Evolutionary conservation across 2,888 invertebrate genomes (phyloP), one percentile per base, ranked within the genome.

Genomic region (Netelia inedita): DNA sequence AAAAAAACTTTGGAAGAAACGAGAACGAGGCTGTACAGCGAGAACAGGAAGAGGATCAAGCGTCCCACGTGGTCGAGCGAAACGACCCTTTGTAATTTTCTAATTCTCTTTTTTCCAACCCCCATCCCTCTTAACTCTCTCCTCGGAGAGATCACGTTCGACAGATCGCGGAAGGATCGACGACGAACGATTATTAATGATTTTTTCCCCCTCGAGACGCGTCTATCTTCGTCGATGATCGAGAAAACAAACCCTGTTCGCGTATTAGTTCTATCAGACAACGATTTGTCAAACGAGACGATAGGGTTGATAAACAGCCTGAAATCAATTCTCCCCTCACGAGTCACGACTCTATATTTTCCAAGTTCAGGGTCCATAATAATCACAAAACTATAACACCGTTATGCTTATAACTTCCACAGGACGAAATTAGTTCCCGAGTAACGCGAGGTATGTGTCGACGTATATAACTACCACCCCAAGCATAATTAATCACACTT

Each of bases 131-230:
- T 28, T 28, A n/a, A 55, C n/a, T 28, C 43, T 8, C 6, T 43
- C 14, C 14, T 21, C 66, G 6, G n/a, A 55, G 10, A 66, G 41
- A 66, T 5, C 76, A 10, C 14, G 41, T 19, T 16, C 43, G 19
- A 16, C 6, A 23, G 55, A 57, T 28, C 50, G 53, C 43, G 46
- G 57, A 43, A 57, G 46, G 35, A 59, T 78, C 68, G 68, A 59
- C 68, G 78, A 78, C 59, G 59, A 59, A 35, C 59, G 68, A 43
- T 78, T 78, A 78, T 78, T 78, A 59, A 78, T 66, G 78, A 78
- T 69, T 69, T 68, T 69, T 78, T 59, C 46, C 46, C 41, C 68
- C 68, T 14, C 68, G n/a, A 75, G 16, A 57, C 57, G 28, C 57
- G 1, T 16, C 2, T 53, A 78, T 78, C 78, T 50, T 11, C 11